Evolutionary conservation across 2,888 invertebrate species (phyloP), one percentile per base, ranked within the genome.

Genomic region (Adela reaumurella): DNA sequence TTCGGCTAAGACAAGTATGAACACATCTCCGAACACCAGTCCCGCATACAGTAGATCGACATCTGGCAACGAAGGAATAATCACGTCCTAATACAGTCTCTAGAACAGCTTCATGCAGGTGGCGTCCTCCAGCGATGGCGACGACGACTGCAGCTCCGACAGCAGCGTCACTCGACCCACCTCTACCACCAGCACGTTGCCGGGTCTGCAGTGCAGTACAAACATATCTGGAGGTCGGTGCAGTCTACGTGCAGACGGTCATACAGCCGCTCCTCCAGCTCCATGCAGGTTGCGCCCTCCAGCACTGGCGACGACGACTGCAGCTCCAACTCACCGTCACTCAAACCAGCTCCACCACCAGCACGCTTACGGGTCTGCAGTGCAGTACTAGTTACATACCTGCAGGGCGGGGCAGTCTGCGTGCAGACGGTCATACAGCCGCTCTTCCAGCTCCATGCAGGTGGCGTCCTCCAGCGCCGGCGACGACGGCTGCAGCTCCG

Each of bases 41-140:
- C n/a, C n/a, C n/a, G n/a, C n/a, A n/a, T n/a, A n/a, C n/a, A n/a
- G n/a, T n/a, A n/a, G n/a, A n/a, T n/a, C n/a, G n/a, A n/a, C n/a
- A n/a, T n/a, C n/a, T n/a, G n/a, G n/a, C n/a, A n/a, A n/a, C n/a
- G n/a, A n/a, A n/a, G n/a, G n/a, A n/a, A n/a, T n/a, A n/a, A n/a
- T n/a, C n/a, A n/a, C n/a, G n/a, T n/a, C n/a, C n/a, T n/a, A n/a
- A 58, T 92, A 93, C 8, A 92, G 71, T 46, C 87, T 80, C 62
- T 91, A 90, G 59, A 92, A 91, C 49, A 92, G 65, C 70, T 92
- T 92, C 84, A 90, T 90, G 58, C 88, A 86, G 0, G 91, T 91
- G 0, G 88, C 87, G 59, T 89, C 88, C 63, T 91, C 90, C 1
- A 88, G 67, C 10, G 84, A 81, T 46, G 85, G 68, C 53, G 85